These are phyloP conservation scores for Euthynnus affinis DNA, from an alignment of 2,797 vertebrate genomes.

Conservation along the genomic window DNA sequence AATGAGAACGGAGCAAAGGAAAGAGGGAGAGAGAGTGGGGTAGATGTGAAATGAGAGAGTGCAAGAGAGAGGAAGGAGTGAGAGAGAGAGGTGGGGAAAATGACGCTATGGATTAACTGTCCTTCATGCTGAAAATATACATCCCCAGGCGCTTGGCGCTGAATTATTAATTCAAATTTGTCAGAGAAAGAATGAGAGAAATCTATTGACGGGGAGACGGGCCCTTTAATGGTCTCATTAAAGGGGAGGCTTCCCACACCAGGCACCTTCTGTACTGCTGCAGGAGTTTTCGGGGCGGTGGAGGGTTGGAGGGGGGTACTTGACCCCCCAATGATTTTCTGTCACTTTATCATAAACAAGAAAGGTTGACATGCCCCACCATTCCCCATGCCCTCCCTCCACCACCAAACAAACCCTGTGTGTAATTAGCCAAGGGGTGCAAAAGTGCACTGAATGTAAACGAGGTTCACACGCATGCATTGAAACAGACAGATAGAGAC, in stretches of 20 bases:
- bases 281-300: slow-evolving; percentile 80
- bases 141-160: slow-evolving; percentile 86
- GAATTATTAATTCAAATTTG: slow-evolving; percentile 94
- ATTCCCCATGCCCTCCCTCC: slow-evolving; percentile 48
- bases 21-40: slow-evolving; percentile 31
- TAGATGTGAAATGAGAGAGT: slow-evolving; percentile 52
- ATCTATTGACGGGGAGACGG: slow-evolving; percentile 87
- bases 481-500: slow-evolving; percentile 45
- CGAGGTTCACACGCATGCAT: slow-evolving; percentile 65
- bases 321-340: slow-evolving; percentile 88
- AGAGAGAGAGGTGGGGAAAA: slow-evolving; percentile 44
- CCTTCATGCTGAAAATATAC: slow-evolving; percentile 90
- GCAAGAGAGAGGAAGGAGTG: slow-evolving; percentile 51
- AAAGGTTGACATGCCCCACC: slow-evolving; percentile 78
- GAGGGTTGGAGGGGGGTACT: slow-evolving; percentile 79
- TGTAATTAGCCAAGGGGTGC: slow-evolving; percentile 83
- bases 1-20: slow-evolving; percentile 58
- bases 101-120: slow-evolving; percentile 91
- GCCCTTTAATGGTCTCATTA: slow-evolving; percentile 89
- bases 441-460: slow-evolving; percentile 86
- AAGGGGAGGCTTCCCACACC: slow-evolving; percentile 83
- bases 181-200: slow-evolving; percentile 86
- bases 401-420: slow-evolving; percentile 75
- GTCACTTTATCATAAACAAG: slow-evolving; percentile 89
- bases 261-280: slow-evolving; percentile 81